These are phyloP conservation scores for Halcyon smyrnensis DNA, from an alignment of 2,797 vertebrate genomes.

Conservation along the genomic window DNA sequence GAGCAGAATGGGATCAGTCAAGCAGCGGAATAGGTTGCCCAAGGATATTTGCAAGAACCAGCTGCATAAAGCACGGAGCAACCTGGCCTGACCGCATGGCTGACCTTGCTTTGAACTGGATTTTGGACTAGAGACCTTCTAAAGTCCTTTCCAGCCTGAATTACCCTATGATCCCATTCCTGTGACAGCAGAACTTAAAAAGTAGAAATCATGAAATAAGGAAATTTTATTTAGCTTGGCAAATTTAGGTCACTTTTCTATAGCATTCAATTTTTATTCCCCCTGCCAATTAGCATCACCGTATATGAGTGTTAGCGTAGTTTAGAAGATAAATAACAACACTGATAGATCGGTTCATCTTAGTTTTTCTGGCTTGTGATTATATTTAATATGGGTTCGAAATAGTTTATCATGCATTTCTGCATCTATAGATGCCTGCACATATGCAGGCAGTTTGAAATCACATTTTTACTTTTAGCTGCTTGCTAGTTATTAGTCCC, in stretches of 20 bases:
- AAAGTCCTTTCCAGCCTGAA: background rate
- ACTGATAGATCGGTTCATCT: background rate
- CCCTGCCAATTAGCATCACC: background rate
- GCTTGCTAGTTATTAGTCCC: background rate
- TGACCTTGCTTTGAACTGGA: background rate
- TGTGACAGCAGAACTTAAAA: background rate
- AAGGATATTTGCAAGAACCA: background rate
- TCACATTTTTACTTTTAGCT: background rate
- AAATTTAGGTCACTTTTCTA: background rate
- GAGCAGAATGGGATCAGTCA: background rate
- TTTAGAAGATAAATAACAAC: background rate
- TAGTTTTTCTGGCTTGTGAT: too few species aligned
- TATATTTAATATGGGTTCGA: background rate
- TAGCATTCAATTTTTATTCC: background rate
- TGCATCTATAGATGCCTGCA: background rate
- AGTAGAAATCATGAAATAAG: background rate
- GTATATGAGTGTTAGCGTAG: background rate
- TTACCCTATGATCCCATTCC: background rate
- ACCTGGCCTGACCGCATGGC: background rate
- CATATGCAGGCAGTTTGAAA: background rate
- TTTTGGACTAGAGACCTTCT: background rate
- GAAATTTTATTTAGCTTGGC: background rate
- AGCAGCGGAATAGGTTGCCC: background rate
- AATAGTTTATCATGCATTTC: background rate
- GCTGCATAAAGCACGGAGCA: background rate